Percentiles rank a stretch among this genome's conserved stretches.
Conservation (phyloP, 2,113 vertebrate species). For the Otocyon megalotis region DNA sequence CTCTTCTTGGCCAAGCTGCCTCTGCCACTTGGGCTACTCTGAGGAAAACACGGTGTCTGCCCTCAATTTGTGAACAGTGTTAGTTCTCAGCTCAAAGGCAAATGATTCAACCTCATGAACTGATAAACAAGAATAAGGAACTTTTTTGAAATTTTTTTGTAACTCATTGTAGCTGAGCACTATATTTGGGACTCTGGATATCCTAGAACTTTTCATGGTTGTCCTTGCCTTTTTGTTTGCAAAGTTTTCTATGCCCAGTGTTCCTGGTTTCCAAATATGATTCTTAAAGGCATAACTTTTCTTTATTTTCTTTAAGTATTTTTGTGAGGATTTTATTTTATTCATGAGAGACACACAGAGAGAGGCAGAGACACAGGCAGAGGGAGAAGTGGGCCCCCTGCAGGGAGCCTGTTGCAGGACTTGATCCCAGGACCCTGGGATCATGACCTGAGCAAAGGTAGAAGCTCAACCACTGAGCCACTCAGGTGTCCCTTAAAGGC, state of each 20-base stretch:
- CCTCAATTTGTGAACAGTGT: background rate
- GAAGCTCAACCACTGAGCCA: no score
- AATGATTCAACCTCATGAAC: constrained; percentile 96
- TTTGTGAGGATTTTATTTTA: no score
- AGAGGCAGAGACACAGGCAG: no score
- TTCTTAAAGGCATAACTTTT: constrained; percentile 97
- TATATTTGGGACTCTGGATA: constrained; percentile 94
- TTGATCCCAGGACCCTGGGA: no score
- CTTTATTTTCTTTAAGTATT: background rate
- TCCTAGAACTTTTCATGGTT: constrained; percentile 94
- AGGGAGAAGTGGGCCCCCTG: no score
- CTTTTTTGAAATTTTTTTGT: constrained; percentile 92
- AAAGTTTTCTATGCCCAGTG: constrained; percentile 97
- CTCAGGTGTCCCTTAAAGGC: constrained; percentile 89
- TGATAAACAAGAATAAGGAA: constrained; percentile 97
- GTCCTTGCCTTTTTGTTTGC: constrained; percentile 95
- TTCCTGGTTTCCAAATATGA: constrained; percentile 95
- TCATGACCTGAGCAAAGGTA: no score
- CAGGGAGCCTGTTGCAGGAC: no score
- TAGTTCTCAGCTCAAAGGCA: constrained; percentile 87
- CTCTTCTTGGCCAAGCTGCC: background rate
- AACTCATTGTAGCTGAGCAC: constrained; percentile 96
- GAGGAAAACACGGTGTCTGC: background rate
- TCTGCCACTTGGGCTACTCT: background rate
- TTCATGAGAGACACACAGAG: no score